These are phyloP conservation scores for Lycia hirtaria DNA, from an alignment of 2,888 invertebrate genomes.

Conservation along the genomic window DNA sequence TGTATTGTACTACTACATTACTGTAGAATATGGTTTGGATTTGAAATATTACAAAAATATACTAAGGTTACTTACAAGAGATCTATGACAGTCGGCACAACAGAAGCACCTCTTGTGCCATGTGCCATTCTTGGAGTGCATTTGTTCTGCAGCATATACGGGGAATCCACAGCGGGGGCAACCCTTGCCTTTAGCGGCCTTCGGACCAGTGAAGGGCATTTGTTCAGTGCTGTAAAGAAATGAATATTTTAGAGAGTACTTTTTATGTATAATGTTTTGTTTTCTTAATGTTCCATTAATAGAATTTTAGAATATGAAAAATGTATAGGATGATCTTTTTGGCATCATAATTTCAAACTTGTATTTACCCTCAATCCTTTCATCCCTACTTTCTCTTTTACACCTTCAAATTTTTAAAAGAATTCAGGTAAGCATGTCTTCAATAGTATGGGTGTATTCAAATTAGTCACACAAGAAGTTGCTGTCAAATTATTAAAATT, in stretches of 20 bases:
- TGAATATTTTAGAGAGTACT: background rate
- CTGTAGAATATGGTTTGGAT: too few species aligned
- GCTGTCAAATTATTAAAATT: too few species aligned
- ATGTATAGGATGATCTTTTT: too few species aligned
- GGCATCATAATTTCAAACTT: too few species aligned
- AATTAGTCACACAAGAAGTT: background rate
- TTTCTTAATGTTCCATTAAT: too few species aligned
- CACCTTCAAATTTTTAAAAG: background rate
- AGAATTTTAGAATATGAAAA: too few species aligned
- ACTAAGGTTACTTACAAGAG: slow-evolving; percentile 83
- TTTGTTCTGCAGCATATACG: slow-evolving; percentile 98
- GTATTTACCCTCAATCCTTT: too few species aligned
- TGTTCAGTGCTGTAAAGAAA: slow-evolving; percentile 87
- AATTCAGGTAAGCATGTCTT: slow-evolving; percentile 1
- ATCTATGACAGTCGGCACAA: slow-evolving; percentile 94
- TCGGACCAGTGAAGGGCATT: slow-evolving; percentile 89
- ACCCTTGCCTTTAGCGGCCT: slow-evolving; percentile 91
- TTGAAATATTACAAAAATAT: background rate
- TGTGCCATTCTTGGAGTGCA: slow-evolving; percentile 96
- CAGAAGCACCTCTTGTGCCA: slow-evolving; percentile 98
- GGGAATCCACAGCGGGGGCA: slow-evolving; percentile 95
- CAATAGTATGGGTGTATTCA: background rate
- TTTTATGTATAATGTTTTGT: background rate
- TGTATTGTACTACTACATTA: too few species aligned
- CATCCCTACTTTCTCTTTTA: background rate